phyloP scores from a whole-genome alignment of 2,888 invertebrate genomes.

The Abscondita cerata region DNA sequence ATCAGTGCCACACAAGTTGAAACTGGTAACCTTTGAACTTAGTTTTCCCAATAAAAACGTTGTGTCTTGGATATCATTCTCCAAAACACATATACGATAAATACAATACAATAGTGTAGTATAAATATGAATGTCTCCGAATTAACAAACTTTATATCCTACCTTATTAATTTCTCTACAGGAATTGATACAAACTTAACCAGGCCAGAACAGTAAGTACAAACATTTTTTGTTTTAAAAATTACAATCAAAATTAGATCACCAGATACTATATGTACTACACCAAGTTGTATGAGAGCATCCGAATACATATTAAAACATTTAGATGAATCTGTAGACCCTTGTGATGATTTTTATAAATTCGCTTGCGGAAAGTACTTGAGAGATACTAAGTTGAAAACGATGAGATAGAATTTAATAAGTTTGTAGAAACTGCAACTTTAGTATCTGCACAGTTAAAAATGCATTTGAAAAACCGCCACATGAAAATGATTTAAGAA shows the following conservation, averaged over 20 bases:
- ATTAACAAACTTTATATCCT: no score
- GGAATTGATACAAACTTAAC: no score
- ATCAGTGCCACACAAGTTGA: no score
- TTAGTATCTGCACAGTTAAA: constrained; percentile 73
- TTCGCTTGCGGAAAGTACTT: constrained; percentile 81
- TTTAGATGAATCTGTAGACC: constrained; percentile 74
- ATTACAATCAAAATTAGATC: no score
- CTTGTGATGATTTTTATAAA: constrained; percentile 83
- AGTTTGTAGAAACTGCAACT: constrained; percentile 77
- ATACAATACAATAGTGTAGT: no score
- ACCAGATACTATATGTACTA: constrained; percentile 44
- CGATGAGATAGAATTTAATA: constrained; percentile 79
- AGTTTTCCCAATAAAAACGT: no score
- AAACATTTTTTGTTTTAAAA: no score
- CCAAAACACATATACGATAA: no score
- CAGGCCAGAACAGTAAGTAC: not conserved
- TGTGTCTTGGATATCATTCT: no score
- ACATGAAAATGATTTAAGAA: constrained; percentile 66
- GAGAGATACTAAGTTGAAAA: constrained; percentile 76
- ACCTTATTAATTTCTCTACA: no score
- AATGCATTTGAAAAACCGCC: constrained; percentile 72
- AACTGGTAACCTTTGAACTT: no score
- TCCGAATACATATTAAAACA: constrained; percentile 74
- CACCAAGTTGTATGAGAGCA: constrained; percentile 81
- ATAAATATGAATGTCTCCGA: no score